These are phyloP conservation scores for Gallinago solitaria DNA, from an alignment of 2,797 vertebrate genomes.

Conservation along the genomic window DNA sequence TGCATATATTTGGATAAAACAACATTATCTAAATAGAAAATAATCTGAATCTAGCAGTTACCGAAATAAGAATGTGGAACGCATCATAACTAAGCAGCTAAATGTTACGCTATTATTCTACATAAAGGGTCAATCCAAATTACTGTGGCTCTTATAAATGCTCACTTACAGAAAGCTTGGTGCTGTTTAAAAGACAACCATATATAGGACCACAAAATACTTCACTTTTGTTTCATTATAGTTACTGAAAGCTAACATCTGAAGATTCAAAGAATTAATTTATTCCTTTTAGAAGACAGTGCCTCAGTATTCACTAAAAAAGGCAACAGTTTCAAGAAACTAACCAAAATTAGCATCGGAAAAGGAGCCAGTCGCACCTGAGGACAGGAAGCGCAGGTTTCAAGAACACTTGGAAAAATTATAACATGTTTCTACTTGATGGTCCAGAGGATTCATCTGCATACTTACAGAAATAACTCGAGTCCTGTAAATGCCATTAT, in stretches of 20 bases:
- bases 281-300: not conserved
- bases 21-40: conserved; percentile 18
- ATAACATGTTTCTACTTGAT: not conserved
- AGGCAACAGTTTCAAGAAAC: not conserved
- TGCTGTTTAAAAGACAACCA: not conserved
- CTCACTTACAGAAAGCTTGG: not conserved
- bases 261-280: not conserved
- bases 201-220: not conserved
- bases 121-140: not conserved
- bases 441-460: not conserved
- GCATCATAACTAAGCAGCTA: not conserved
- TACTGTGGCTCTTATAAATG: not conserved
- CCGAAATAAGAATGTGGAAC: not conserved
- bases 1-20: not conserved
- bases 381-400: not conserved
- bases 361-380: not conserved
- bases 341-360: not conserved
- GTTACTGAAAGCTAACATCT: not conserved
- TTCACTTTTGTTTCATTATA: not conserved
- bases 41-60: not conserved
- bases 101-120: not conserved
- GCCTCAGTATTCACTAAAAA: not conserved
- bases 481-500: not conserved
- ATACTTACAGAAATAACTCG: not conserved
- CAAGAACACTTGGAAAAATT: not conserved